Base-by-base conservation (phyloP, 2,888 invertebrate genomes). In the Agrilus cyanescens region DNA sequence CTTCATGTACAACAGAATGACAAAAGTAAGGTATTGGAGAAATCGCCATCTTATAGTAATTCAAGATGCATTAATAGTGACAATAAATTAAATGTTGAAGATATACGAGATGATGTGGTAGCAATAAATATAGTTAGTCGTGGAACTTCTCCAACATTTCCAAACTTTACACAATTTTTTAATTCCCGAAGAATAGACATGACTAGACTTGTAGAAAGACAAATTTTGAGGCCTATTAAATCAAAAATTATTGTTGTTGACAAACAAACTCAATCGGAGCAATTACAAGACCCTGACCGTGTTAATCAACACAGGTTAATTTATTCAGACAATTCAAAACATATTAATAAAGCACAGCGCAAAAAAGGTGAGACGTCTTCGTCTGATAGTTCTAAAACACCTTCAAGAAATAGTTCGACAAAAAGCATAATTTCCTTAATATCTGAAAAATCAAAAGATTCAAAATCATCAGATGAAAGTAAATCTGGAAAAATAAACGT, bases 111-210 rank as follows among this genome's bases (percentile, higher is more conserved):
- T 12, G 64, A 65, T 48, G 63, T 66, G 45, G 61, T 73, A 32
- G 67, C 76, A 4, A 61, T 87, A 3, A 71, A 72, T 4, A 76
- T 86, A 39, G 71, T 84, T 3, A 84, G 84, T 0, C 71, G 87
- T 45, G 81, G 80, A 20, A 87, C 87, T 0, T 88, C 87, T 13
- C 87, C 87, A 1, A 83, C 82, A 0, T 79, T 82, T 4, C 79
- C 82, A 1, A 66, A 69, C 29, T 53, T 50, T 15, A 68, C 68
- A 12, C 62, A 65, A 1, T 10, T 25, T 25, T 4, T 10, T 25
- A 25, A 25, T 25, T 25, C 74, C 16, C 74, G 82, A 52, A 72
- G 85, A 58, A 76, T 78, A 1, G 86, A 86, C 52, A 73, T 82
- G 57, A 81, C 83, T 5, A 80, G 82, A 58, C 76, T 79, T 4